A percentile compares a stretch with the other conserved stretches of the same genome.
Conservation (phyloP, 1,140 invertebrate species). For the Kradibia gibbosae region DNA sequence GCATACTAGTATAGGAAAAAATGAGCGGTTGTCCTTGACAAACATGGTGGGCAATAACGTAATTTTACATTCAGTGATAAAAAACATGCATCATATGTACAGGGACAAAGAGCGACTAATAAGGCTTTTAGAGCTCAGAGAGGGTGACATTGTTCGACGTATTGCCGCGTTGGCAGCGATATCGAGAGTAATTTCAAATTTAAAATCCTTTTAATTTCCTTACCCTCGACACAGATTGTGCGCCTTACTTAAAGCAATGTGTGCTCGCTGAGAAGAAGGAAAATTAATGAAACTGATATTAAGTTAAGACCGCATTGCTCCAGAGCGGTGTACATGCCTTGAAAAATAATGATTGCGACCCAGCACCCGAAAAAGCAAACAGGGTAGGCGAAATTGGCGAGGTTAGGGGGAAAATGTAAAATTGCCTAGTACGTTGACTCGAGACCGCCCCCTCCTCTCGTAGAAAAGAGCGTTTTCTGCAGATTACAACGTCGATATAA, state of each 20-base stretch:
- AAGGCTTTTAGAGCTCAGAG: background rate
- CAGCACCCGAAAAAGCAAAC: background rate
- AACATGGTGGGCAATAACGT: background rate
- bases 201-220: background rate
- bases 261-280: background rate
- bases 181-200: background rate
- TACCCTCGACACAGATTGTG: background rate
- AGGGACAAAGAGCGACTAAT: background rate
- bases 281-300: background rate
- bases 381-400: background rate
- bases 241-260: background rate
- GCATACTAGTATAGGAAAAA: background rate
- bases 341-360: background rate
- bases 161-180: background rate
- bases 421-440: conserved; percentile 1
- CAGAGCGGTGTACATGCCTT: background rate
- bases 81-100: background rate
- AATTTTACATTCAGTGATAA: background rate
- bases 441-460: background rate
- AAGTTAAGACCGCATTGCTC: background rate
- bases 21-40: background rate
- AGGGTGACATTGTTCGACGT: background rate
- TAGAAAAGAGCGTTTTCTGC: background rate
- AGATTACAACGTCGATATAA: background rate
- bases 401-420: conserved; percentile 13